Evolutionary conservation across 2,888 invertebrate species (phyloP).

Genomic region (Drosophila cognata): DNA sequence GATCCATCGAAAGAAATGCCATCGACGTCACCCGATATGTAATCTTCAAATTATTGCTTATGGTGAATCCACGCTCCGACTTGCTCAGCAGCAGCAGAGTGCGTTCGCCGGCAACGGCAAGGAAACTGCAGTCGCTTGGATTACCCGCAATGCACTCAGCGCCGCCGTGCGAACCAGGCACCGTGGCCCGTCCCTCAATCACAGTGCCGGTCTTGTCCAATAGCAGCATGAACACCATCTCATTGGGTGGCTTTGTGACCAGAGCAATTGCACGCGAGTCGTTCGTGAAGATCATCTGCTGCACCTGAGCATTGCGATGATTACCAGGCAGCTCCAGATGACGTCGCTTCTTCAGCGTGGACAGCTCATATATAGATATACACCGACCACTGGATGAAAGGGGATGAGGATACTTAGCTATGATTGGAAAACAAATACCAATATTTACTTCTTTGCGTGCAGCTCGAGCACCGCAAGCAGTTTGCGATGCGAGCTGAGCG

Average conservation of each 20-base stretch:
- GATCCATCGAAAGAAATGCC: constrained; percentile 93
- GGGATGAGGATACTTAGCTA: neutral
- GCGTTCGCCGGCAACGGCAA: constrained; percentile 87
- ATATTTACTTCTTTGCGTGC: constrained; percentile 64
- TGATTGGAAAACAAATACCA: neutral
- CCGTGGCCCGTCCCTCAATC: constrained; percentile 79
- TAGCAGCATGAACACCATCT: constrained; percentile 88
- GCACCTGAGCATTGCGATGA: constrained; percentile 82
- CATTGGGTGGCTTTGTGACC: constrained; percentile 92
- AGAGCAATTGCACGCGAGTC: constrained; percentile 93
- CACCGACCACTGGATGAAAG: constrained; percentile 54
- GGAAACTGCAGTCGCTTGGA: constrained; percentile 89
- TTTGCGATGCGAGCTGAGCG: constrained; percentile 82
- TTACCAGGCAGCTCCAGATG: constrained; percentile 87
- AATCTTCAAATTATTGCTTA: constrained; percentile 92
- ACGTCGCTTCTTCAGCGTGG: constrained; percentile 89
- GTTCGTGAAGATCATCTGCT: constrained; percentile 87
- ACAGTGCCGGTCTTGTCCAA: constrained; percentile 90
- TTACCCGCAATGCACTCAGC: constrained; percentile 85
- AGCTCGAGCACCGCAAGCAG: constrained; percentile 83
- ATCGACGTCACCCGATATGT: constrained; percentile 90
- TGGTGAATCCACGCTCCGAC: constrained; percentile 87
- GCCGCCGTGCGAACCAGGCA: constrained; percentile 72
- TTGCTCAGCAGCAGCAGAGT: constrained; percentile 89
- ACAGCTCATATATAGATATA: constrained; percentile 88